phyloP scores from a whole-genome alignment of 2,888 invertebrate species.

The Panzeria rudis region DNA sequence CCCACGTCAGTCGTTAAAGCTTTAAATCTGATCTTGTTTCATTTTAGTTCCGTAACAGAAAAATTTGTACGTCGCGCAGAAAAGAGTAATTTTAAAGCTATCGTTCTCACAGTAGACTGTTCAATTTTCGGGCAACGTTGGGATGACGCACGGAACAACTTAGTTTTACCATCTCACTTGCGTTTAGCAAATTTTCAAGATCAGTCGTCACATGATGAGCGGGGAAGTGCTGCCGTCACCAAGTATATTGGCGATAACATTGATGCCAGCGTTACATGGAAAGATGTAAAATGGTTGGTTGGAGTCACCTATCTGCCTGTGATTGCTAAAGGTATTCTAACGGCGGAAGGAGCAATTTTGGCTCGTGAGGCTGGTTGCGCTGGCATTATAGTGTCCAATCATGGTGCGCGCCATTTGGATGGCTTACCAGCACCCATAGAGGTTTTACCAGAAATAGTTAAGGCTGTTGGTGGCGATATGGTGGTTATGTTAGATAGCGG shows the following conservation, averaged over 20 bases:
- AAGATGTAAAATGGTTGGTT: constrained; percentile 93
- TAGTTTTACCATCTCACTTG: constrained; percentile 92
- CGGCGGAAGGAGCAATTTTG: constrained; percentile 92
- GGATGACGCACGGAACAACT: no score
- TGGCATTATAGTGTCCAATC: constrained; percentile 95
- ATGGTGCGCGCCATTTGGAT: constrained; percentile 92
- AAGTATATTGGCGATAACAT: neutral
- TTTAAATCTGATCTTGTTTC: no score
- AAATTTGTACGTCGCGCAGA: no score
- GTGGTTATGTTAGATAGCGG: constrained; percentile 96
- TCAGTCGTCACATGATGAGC: constrained; percentile 72
- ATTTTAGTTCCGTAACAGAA: no score
- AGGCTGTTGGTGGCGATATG: constrained; percentile 88
- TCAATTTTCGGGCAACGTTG: no score
- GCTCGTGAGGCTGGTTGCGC: constrained; percentile 90
- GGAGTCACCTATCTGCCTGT: constrained; percentile 91
- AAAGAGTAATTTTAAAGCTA: no score
- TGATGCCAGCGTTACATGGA: constrained; percentile 85
- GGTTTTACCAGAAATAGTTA: constrained; percentile 90
- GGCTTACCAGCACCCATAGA: constrained; percentile 92
- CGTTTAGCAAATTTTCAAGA: constrained; percentile 93
- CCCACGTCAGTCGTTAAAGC: no score
- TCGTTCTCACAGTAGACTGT: no score
- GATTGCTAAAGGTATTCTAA: constrained; percentile 93
- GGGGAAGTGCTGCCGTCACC: no score